Evolutionary conservation across 2,113 vertebrate genomes (phyloP).

Genomic region (Poeciliopsis occidentalis): DNA sequence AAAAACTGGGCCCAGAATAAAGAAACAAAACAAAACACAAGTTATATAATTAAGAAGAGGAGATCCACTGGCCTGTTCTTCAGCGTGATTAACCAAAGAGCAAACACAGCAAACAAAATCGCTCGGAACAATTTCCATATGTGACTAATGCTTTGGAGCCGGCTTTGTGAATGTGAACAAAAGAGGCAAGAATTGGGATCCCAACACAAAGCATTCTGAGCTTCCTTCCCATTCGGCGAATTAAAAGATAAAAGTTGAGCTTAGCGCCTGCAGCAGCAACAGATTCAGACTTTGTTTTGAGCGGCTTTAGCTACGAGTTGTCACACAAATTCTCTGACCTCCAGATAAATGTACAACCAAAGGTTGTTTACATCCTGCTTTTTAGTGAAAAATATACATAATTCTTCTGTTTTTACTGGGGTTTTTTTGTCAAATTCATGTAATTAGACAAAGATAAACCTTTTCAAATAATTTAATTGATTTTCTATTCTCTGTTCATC

Average conservation of each 20-base stretch:
- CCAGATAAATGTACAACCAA: constrained; percentile 47
- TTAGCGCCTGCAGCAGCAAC: constrained; percentile 59
- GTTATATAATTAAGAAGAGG: constrained; percentile 14
- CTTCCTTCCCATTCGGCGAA: constrained; percentile 62
- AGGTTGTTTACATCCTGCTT: constrained; percentile 27
- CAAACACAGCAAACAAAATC: constrained; percentile 1
- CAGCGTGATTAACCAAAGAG: constrained; percentile 28
- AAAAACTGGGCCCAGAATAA: background rate
- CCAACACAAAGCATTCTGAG: constrained; percentile 38
- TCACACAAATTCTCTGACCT: constrained; percentile 58
- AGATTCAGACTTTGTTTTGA: constrained; percentile 68
- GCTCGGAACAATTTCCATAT: constrained; percentile 47
- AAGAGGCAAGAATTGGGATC: constrained; percentile 51
- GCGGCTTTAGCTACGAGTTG: constrained; percentile 58
- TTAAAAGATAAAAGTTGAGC: constrained; percentile 56
- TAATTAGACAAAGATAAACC: background rate
- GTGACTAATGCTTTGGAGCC: constrained; percentile 39
- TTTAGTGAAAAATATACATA: background rate
- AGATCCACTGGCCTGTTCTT: constrained; percentile 21
- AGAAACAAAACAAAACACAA: background rate
- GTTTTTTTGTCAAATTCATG: background rate
- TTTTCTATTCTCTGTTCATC: too few relatives aligned
- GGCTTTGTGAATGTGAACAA: constrained; percentile 42
- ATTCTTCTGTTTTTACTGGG: background rate
- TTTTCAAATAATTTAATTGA: background rate